Evolutionary conservation across 2,113 vertebrate genomes (phyloP), one percentile per base, ranked within the genome.

Genomic region (Sclerurus mexicanus): DNA sequence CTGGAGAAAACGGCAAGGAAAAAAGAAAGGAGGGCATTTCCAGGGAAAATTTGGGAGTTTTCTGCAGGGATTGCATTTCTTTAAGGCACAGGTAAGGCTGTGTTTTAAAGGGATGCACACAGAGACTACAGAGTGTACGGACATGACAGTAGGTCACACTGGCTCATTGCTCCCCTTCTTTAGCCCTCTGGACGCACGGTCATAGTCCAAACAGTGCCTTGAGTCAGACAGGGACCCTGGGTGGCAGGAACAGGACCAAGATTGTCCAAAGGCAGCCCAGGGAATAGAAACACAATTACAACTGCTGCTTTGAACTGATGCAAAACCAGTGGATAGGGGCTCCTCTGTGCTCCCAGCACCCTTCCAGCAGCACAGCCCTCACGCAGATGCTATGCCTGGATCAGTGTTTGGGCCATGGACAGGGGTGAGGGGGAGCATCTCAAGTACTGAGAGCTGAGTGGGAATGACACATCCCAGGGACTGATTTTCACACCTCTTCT

Each of bases 71-170:
- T 66, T 73, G 11, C 28, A 49, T 49, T 76, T 39, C 28, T 82
- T 85, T 47, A 75, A 69, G 49, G 42, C 39, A 49, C 1, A 17
- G 46, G 44, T 52, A 74, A 20, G 27, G 23, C 60, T 71, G 18
- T 92, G 63, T 23, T 84, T 69, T 64, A 83, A 78, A 90, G 35
- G 27, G 21, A 35, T 69, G 25, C 33, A 49, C 3, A 9, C 0
- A 46, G 33, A 66, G 14, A 52, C 21, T 69, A 19, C 28, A n/a
- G 37, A 85, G 39, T 2, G 2, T 19, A 21, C 35, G 49, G 62
- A 30, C 12, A 16, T 4, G 8, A 24, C 10, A 44, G 4, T 37
- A 40, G 17, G 50, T 20, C 66, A 73, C 3, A 0, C 1, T 73
- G 58, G 31, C 22, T 31, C 5, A 4, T 56, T n/a, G 14, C 24